Evolutionary conservation across 2,113 vertebrate species (phyloP), one percentile per base, ranked within the genome.

Genomic region (Esox niger): DNA sequence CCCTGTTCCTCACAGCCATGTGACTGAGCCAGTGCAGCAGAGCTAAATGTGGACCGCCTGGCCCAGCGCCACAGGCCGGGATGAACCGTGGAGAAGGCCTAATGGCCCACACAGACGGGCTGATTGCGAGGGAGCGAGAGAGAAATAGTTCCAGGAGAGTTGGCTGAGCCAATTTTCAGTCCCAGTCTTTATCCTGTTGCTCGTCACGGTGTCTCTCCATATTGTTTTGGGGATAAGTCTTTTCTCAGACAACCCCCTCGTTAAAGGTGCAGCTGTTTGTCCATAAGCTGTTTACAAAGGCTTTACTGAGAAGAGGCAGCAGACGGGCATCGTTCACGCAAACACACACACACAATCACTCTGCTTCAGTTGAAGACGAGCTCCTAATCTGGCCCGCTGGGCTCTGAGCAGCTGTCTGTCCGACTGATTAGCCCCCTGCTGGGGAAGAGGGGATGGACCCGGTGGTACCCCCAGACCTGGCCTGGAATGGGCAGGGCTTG

Each of bases 261-360:
- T 85, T 84, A 84, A 86, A 86, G 66, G 77, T 81, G 77, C 82
- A 88, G 84, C 81, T 84, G 81, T 87, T 87, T 79, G 77, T 66
- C 79, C 73, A 70, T 88, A 89, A 89, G 84, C 87, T 64, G 80
- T 83, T 90, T 83, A 88, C 74, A 73, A 13, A 66, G 82, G 85
- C 83, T 86, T 87, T 83, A 75, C 69, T 59, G 67, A 73, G 73
- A 69, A 33, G 54, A 81, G 65, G 52, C 64, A 80, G 75, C 66
- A 75, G 66, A 78, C 21, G 74, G 35, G 27, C 25, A 23, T 38
- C 54, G 35, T 35, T 31, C 23, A 71, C 66, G 33, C 62, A 74
- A 66, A 70, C 72, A 78, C 74, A 78, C 66, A 75, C 58, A 79
- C 43, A 30, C 11, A 26, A 32, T 26, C 31, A 46, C 27, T 31